Percentiles rank a stretch among this genome's conserved stretches.
These are phyloP conservation scores for Drosophila malerkotliana DNA, from an alignment of 1,140 invertebrate genomes.

Conservation along the genomic window DNA sequence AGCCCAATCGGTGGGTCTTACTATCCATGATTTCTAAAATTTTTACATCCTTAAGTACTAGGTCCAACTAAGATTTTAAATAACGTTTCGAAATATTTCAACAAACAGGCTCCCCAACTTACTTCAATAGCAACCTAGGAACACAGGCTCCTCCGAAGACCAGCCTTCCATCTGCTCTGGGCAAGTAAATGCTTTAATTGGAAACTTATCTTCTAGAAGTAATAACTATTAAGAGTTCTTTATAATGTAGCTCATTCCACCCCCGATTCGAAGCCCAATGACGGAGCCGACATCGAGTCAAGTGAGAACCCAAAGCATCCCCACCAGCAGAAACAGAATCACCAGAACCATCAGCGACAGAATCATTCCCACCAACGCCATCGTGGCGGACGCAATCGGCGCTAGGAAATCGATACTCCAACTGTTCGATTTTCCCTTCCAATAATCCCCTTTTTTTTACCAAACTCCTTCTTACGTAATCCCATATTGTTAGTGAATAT, in stretches of 20 bases:
- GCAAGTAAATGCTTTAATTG: conserved; percentile 37
- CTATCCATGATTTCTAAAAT: neutral
- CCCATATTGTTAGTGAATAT: conserved; percentile 60
- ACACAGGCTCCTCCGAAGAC: conserved; percentile 43
- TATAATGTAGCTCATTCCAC: conserved; percentile 50
- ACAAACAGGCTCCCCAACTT: conserved; percentile 63
- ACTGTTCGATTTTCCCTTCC: conserved; percentile 7
- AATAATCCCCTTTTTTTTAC: conserved; percentile 16
- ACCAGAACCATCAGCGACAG: conserved; percentile 57
- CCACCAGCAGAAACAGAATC: conserved; percentile 30
- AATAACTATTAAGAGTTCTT: neutral
- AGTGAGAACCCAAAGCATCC: conserved; percentile 1
- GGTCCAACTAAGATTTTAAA: neutral
- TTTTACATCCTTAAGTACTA: too few relatives aligned
- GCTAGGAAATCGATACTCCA: conserved; percentile 19
- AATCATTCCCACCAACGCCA: conserved; percentile 62
- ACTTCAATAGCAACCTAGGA: conserved; percentile 49
- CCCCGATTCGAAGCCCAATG: conserved; percentile 42
- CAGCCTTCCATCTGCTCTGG: conserved; percentile 38
- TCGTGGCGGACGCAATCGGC: conserved; percentile 69
- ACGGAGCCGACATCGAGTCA: conserved; percentile 11
- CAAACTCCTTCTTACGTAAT: conserved; percentile 45
- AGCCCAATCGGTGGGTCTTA: conserved; percentile 76
- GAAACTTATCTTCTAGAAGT: neutral
- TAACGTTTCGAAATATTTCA: neutral